Base-by-base conservation (phyloP, 2,797 vertebrate species). In the Lycodopsis pacificus region DNA sequence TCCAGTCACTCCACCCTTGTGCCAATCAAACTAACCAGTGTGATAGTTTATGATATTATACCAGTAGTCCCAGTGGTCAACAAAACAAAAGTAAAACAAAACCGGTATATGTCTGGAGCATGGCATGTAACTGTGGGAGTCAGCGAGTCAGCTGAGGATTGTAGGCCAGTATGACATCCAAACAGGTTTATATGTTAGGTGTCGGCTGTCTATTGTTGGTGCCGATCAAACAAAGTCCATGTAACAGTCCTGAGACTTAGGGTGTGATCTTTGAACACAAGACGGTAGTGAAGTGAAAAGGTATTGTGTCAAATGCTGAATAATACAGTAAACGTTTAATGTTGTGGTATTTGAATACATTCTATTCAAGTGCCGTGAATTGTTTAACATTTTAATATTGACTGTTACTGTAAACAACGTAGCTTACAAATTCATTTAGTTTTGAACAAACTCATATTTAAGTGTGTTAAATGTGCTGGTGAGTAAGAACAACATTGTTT, bases 1-100 rank as follows among this genome's bases (percentile, higher is more conserved):
- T 77, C 78, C 80, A 66, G 86, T 86, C 53, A 17, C 56, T 88
- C 77, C 63, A 73, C 65, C 79, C 36, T 5, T 13, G 7, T 57
- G 13, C 2, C 12, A 75, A 10, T 49, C 57, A 61, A 14, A 77
- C 48, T 3, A 36, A 34, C 40, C 40, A 54, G 10, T 34, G 53
- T 14, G 53, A 53, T 8, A 22, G 32, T n/a, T 54, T 3, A 38
- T 63, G 11, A 44, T 34, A 56, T 34, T 3, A 34, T 34, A 34
- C 32, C n/a, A n/a, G 53, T 40, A 20, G 32, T 7, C 8, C 4
- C 22, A 13, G 3, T 7, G 25, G 9, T 53, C 14, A 46, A 46
- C 9, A 5, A n/a, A 69, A 57, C 36, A 68, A 44, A 71, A 51
- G 27, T 14, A 22, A 61, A 68, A 57, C 9, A 11, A 19, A 42